A percentile compares a stretch with the other conserved stretches of the same genome.
Evolutionary conservation across 2,888 invertebrate genomes (phyloP).

Genomic region (Heliothis peltigera): DNA sequence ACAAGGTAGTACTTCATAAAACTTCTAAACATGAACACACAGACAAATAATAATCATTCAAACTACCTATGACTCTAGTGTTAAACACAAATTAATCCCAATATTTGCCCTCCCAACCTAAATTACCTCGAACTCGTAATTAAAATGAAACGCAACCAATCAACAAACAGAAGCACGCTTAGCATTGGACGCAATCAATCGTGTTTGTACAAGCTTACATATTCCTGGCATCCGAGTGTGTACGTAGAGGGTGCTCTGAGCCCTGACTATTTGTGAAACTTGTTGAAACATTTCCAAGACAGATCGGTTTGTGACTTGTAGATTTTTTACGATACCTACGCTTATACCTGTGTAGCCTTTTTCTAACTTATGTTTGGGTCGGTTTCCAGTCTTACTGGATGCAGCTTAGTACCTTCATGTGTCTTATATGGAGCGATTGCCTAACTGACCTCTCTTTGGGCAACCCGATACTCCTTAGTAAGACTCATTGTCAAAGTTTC

Average conservation of each 20-base stretch:
- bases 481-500: too few species aligned
- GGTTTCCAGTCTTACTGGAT: too few species aligned
- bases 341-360: too few species aligned
- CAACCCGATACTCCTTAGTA: too few species aligned
- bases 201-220: constrained; percentile 57
- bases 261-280: constrained; percentile 25
- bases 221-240: constrained; percentile 30
- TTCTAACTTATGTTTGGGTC: too few species aligned
- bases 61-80: too few species aligned
- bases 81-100: background rate
- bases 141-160: constrained; percentile 43
- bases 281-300: constrained; percentile 25
- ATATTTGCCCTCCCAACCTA: constrained; percentile 18
- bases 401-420: too few species aligned
- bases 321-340: background rate
- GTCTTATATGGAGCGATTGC: too few species aligned
- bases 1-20: too few species aligned
- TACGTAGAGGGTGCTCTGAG: constrained; percentile 27
- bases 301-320: background rate
- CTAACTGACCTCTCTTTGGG: too few species aligned
- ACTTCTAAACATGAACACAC: too few species aligned
- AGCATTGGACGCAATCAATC: constrained; percentile 56
- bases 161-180: constrained; percentile 37
- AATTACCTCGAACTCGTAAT: constrained; percentile 35
- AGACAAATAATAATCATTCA: background rate